Base-by-base conservation (phyloP, 2,113 vertebrate species). In the Bostrychus sinensis region DNA sequence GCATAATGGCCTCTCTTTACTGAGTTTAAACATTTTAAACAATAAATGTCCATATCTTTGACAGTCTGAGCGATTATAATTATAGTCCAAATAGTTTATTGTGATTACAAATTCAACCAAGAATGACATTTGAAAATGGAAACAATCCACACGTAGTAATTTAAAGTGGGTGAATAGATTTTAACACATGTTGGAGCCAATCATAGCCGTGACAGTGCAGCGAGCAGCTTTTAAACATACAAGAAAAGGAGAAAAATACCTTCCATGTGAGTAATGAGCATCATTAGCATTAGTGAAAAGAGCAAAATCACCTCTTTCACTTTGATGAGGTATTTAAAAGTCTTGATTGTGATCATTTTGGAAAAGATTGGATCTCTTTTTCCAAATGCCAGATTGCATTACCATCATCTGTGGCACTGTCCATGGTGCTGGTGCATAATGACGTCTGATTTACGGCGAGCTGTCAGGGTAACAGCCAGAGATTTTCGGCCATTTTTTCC, bases 251-350 rank as follows among this genome's bases (percentile, higher is more conserved):
- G 25, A 78, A 87, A 89, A 79, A 88, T 70, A 87, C 81, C 71
- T 73, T 82, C 82, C 79, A 68, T 65, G 53, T 71, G 57, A 54
- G 76, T 89, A 88, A 91, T 89, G 78, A 91, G 80, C 78, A 81
- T 89, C 85, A 87, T 89, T 87, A 86, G 71, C 86, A 88, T 89
- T 80, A 81, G 66, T 68, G 65, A 76, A 83, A 91, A 90, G 78
- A 88, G 75, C 72, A 85, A 72, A 88, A 85, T 75, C 73, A 78
- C 84, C 87, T 62, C 45, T 38, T 82, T 85, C 71, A 68, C 75
- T 88, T 75, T 91, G 84, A 84, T 84, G 81, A 83, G 75, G 75
- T 82, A 88, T 84, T 86, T 82, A 81, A 85, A 88, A 28, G 39
- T 73, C 81, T 81, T 82, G 83, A 89, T 91, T 86, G 51, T 87